These are phyloP conservation scores for Mechanitis messenoides DNA, from an alignment of 2,888 invertebrate species.

Conservation along the genomic window DNA sequence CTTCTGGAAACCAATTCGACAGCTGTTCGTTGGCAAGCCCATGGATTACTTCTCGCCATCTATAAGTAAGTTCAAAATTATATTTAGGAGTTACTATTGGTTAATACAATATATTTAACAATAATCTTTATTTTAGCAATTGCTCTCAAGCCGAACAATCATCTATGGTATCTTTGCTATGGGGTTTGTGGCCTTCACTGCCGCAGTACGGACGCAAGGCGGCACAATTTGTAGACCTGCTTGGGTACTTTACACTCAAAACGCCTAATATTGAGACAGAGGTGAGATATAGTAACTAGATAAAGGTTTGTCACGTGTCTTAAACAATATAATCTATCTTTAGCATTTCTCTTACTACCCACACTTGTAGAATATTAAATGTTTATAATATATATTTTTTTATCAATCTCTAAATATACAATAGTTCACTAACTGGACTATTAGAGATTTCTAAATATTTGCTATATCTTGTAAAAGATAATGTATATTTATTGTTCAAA, in stretches of 20 bases:
- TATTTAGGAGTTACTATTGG: background rate
- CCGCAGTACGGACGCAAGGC: slow-evolving; percentile 95
- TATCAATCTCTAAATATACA: no score
- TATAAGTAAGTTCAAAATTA: slow-evolving; percentile 78
- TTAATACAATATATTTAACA: background rate
- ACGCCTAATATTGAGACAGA: slow-evolving; percentile 82
- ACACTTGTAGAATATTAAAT: no score
- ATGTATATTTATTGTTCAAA: no score
- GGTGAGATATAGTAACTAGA: slow-evolving; percentile 40
- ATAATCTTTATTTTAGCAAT: slow-evolving; percentile 70
- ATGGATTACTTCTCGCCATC: slow-evolving; percentile 88
- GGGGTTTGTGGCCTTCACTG: slow-evolving; percentile 93
- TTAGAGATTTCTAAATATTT: no score
- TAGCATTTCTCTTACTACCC: background rate
- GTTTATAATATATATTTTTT: no score
- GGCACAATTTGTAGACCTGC: slow-evolving; percentile 96
- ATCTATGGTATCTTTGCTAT: slow-evolving; percentile 86
- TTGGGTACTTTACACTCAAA: slow-evolving; percentile 95
- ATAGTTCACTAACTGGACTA: no score
- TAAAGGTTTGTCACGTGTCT: no score
- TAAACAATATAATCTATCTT: background rate
- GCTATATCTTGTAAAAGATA: no score
- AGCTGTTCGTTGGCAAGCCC: slow-evolving; percentile 96
- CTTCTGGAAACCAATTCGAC: slow-evolving; percentile 95
- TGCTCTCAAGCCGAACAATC: slow-evolving; percentile 87